phyloP scores from a whole-genome alignment of 2,888 invertebrate species.

The Pyralis farinalis region DNA sequence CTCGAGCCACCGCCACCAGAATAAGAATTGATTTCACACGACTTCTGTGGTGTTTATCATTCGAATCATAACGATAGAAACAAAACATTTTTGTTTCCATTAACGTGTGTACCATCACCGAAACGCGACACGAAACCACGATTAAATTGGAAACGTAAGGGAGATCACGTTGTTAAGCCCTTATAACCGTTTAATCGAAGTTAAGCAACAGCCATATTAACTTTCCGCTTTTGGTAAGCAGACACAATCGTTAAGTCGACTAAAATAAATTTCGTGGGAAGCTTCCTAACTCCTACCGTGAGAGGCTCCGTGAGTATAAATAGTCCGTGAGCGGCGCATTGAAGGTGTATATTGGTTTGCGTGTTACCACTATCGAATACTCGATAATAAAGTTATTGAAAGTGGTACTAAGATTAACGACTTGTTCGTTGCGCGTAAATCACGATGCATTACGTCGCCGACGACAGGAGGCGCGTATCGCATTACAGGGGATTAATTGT shows the following conservation, averaged over 20 bases:
- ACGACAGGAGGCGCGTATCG: constrained; percentile 73
- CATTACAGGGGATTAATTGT: constrained; percentile 77
- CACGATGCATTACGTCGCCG: constrained; percentile 76
- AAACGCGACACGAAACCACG: constrained; percentile 19
- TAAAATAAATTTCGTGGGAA: constrained; percentile 73
- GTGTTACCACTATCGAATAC: constrained; percentile 39
- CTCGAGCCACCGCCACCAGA: constrained; percentile 44
- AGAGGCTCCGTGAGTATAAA: constrained; percentile 37
- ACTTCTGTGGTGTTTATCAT: constrained; percentile 30
- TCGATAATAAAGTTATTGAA: constrained; percentile 78
- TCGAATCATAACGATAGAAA: constrained; percentile 37
- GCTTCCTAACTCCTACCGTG: constrained; percentile 53
- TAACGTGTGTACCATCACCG: constrained; percentile 18
- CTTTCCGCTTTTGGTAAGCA: constrained; percentile 59
- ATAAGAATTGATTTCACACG: constrained; percentile 66
- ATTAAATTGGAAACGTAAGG: constrained; percentile 35
- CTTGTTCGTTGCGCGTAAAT: constrained; percentile 71
- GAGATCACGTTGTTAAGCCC: constrained; percentile 39
- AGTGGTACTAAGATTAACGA: constrained; percentile 80
- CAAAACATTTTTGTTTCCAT: constrained; percentile 30
- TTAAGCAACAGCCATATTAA: constrained; percentile 54
- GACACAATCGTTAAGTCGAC: constrained; percentile 69
- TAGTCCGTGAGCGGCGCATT: constrained; percentile 39
- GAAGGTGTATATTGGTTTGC: constrained; percentile 60
- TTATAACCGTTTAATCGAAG: constrained; percentile 55